Conservation (phyloP, 2,888 invertebrate species). For the Lepidonotus clava region DNA sequence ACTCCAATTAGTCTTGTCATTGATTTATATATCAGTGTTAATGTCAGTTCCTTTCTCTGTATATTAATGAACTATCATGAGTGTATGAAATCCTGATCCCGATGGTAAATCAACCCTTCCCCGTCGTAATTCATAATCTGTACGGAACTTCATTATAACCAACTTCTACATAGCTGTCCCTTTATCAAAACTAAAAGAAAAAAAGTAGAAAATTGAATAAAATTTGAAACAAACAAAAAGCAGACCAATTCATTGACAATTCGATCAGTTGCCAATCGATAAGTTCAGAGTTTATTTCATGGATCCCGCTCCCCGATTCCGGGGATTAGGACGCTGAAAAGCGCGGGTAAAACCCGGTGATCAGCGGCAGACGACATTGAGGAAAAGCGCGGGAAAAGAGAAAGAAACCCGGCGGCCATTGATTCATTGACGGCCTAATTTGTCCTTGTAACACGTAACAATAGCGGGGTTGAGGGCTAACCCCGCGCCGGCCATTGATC, state of each 20-base stretch:
- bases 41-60: too few relatives aligned
- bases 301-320: background rate
- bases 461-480: conserved; percentile 30
- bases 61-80: too few relatives aligned
- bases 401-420: conserved; percentile 34
- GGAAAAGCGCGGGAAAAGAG: background rate
- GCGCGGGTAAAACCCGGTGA: background rate
- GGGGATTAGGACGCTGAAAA: background rate
- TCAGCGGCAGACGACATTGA: conserved; percentile 39
- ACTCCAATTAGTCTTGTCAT: too few relatives aligned
- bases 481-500: conserved; percentile 40
- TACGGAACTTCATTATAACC: too few relatives aligned
- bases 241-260: background rate
- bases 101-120: too few relatives aligned
- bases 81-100: too few relatives aligned
- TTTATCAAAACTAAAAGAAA: background rate
- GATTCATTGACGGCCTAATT: conserved; percentile 46
- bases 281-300: background rate
- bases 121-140: too few relatives aligned
- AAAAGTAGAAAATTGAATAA: too few relatives aligned
- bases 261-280: background rate
- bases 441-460: conserved; percentile 46
- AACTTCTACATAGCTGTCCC: too few relatives aligned
- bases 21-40: too few relatives aligned
- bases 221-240: too few relatives aligned